A percentile compares a stretch with the other conserved stretches of the same genome.
Evolutionary conservation across 2,888 invertebrate species (phyloP).

Genomic region (Torymus auratus): DNA sequence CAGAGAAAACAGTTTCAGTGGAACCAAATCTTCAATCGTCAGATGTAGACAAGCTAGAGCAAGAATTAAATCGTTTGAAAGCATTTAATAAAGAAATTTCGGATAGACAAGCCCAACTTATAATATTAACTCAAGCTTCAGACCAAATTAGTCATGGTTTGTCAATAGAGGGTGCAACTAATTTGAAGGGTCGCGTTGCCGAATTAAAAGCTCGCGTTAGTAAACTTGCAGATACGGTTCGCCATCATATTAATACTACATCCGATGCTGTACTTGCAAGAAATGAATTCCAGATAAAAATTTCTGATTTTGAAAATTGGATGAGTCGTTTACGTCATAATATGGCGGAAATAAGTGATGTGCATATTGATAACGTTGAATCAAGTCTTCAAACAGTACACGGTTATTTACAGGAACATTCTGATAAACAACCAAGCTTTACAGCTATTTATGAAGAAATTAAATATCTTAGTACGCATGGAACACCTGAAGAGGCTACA

Average conservation of each 20-base stretch:
- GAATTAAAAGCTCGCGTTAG: conserved; percentile 86
- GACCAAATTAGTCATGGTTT: conserved; percentile 88
- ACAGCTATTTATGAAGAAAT: conserved; percentile 89
- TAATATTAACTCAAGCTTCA: conserved; percentile 86
- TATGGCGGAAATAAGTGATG: conserved; percentile 87
- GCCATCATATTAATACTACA: conserved; percentile 86
- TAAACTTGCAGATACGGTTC: conserved; percentile 86
- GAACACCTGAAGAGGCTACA: conserved; percentile 86
- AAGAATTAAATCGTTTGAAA: conserved; percentile 86
- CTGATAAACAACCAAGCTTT: conserved; percentile 88
- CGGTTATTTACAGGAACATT: conserved; percentile 89
- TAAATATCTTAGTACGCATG: conserved; percentile 84
- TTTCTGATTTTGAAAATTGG: conserved; percentile 89
- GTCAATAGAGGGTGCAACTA: conserved; percentile 86
- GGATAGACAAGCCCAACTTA: conserved; percentile 89
- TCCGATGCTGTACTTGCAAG: conserved; percentile 89
- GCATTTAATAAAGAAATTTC: conserved; percentile 90
- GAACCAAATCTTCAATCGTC: conserved; percentile 83
- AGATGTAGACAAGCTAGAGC: conserved; percentile 86
- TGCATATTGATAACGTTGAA: conserved; percentile 89
- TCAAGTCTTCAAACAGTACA: conserved; percentile 87
- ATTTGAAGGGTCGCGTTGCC: conserved; percentile 84
- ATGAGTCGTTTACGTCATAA: conserved; percentile 85
- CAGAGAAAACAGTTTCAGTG: conserved; percentile 81
- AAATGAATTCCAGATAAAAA: conserved; percentile 89